Evolutionary conservation across 2,888 invertebrate genomes (phyloP).

Genomic region (Lochmaea capreae): DNA sequence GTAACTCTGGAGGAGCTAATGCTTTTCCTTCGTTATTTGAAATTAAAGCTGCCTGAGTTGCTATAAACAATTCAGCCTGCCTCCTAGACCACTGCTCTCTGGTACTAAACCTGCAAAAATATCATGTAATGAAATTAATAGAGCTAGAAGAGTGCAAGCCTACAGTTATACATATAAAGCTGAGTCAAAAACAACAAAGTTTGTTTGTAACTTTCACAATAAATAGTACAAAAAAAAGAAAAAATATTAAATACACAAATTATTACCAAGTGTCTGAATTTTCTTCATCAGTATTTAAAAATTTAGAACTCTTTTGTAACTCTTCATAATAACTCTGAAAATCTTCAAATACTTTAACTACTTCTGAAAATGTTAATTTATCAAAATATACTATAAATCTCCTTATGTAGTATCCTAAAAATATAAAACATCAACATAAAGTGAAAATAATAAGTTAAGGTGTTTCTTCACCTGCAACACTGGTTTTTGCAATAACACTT

Average conservation of each 20-base stretch:
- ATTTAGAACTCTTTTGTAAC: conserved; percentile 46
- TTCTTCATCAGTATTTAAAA: conserved; percentile 36
- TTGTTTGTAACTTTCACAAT: too few relatives aligned
- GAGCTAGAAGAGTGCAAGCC: too few relatives aligned
- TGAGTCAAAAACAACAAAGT: too few relatives aligned
- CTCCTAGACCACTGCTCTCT: conserved; percentile 84
- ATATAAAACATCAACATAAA: conserved; percentile 4
- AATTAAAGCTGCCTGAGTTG: conserved; percentile 85
- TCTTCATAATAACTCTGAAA: conserved; percentile 75
- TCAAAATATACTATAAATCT: conserved; percentile 85
- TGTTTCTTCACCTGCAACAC: conserved; percentile 72
- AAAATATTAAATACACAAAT: neutral
- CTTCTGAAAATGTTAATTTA: conserved; percentile 85
- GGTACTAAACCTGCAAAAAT: conserved; percentile 63
- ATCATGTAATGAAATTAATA: neutral
- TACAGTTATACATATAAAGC: too few relatives aligned
- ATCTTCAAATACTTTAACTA: conserved; percentile 78
- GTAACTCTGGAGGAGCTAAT: conserved; percentile 79
- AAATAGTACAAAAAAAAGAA: neutral
- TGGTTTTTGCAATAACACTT: conserved; percentile 70
- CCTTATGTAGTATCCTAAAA: conserved; percentile 83
- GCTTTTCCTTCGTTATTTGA: conserved; percentile 86
- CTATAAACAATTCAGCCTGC: conserved; percentile 90
- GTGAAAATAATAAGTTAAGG: conserved; percentile 16
- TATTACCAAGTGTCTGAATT: conserved; percentile 51